These are phyloP conservation scores for Heloderma charlesbogerti DNA, from an alignment of 2,113 vertebrate species.

Conservation along the genomic window DNA sequence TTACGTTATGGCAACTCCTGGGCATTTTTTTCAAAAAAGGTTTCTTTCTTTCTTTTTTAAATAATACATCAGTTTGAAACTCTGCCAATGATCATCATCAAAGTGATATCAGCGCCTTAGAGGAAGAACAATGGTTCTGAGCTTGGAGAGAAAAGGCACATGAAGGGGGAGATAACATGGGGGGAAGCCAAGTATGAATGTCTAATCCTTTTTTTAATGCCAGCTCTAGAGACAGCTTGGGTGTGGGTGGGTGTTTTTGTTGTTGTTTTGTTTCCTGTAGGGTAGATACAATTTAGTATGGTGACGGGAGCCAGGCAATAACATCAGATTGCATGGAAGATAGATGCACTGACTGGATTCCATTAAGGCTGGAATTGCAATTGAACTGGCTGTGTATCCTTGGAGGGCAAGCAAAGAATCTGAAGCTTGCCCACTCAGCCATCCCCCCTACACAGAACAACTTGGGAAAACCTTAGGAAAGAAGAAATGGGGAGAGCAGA, in stretches of 20 bases:
- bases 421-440: neutral
- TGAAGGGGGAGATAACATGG: slow-evolving; percentile 30
- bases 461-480: neutral
- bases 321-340: slow-evolving; percentile 7
- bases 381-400: rapidly evolving
- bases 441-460: neutral
- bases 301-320: slow-evolving; percentile 57
- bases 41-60: slow-evolving; percentile 73
- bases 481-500: neutral
- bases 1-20: slow-evolving; percentile 85
- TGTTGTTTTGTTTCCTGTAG: slow-evolving; percentile 50
- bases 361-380: neutral
- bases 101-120: slow-evolving; percentile 77
- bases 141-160: neutral
- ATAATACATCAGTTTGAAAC: slow-evolving; percentile 84
- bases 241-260: slow-evolving; percentile 23
- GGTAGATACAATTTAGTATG: slow-evolving; percentile 59
- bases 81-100: slow-evolving; percentile 88
- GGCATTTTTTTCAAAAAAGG: slow-evolving; percentile 67
- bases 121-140: slow-evolving; percentile 57
- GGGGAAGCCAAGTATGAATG: slow-evolving; percentile 61
- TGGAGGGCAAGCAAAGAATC: neutral
- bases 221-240: slow-evolving; percentile 58
- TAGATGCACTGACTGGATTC: slow-evolving; percentile 32
- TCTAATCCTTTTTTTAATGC: slow-evolving; percentile 67